Percentiles rank a stretch among this genome's conserved stretches.
Evolutionary conservation across 2,113 vertebrate genomes (phyloP).

Genomic region (Ochotona curzoniae): DNA sequence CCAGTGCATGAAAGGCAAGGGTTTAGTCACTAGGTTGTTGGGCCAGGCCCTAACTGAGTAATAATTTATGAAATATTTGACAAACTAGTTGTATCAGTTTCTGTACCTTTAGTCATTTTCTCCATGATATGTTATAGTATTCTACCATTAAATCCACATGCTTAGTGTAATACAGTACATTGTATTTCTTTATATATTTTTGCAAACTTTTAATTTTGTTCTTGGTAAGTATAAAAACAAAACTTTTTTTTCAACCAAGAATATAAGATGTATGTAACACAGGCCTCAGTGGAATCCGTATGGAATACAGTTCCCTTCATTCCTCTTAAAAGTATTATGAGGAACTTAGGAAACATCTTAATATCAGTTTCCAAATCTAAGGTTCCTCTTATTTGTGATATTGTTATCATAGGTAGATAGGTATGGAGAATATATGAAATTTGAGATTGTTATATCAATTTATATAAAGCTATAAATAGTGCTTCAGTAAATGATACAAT

Average conservation of each 20-base stretch:
- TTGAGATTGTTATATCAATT: too few relatives aligned
- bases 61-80: neutral
- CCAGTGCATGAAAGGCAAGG: too few relatives aligned
- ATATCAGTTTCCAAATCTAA: neutral
- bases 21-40: too few relatives aligned
- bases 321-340: conserved; percentile 4
- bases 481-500: too few relatives aligned
- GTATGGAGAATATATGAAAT: too few relatives aligned
- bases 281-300: neutral
- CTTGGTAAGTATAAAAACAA: neutral
- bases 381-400: too few relatives aligned
- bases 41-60: neutral
- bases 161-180: neutral
- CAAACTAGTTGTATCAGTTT: neutral
- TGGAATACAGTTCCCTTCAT: conserved; percentile 34
- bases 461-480: too few relatives aligned
- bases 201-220: neutral
- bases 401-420: too few relatives aligned
- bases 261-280: neutral
- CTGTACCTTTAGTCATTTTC: neutral
- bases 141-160: neutral
- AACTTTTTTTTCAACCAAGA: neutral
- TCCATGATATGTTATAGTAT: neutral
- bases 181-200: neutral
- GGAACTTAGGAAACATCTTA: conserved; percentile 3